Evolutionary conservation across 2,797 vertebrate species (phyloP).

Genomic region (Ispidina lecontei): DNA sequence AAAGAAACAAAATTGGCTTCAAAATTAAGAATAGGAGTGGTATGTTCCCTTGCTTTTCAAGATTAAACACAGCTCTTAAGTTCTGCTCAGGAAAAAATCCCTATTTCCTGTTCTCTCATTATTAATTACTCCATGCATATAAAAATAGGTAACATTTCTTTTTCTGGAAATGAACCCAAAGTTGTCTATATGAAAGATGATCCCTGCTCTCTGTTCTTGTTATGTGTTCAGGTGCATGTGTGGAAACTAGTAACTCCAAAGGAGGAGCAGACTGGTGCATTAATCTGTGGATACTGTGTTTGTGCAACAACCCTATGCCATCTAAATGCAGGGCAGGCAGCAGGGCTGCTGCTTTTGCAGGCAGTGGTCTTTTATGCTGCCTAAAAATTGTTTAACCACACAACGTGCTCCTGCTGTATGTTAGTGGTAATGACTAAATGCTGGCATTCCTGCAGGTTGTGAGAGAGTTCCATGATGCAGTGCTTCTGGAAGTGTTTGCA

Average conservation of each 20-base stretch:
- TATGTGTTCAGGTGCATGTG: accelerated
- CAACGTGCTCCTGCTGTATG: background rate
- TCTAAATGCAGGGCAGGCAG: background rate
- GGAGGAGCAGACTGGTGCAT: accelerated
- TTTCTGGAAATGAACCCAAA: background rate
- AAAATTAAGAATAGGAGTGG: background rate
- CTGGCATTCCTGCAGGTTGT: background rate
- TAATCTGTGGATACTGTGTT: no score
- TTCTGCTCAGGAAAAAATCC: background rate
- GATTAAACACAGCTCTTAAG: background rate
- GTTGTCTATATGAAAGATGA: background rate
- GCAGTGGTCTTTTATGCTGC: background rate
- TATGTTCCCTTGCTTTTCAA: background rate
- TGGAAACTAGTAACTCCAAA: background rate
- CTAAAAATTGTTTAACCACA: background rate
- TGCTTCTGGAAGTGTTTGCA: background rate
- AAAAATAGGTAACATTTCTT: background rate
- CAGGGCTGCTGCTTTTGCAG: background rate
- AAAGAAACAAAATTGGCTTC: background rate
- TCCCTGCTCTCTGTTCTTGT: background rate
- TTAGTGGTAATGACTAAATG: background rate
- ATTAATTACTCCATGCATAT: background rate
- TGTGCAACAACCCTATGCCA: background rate
- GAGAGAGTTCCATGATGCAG: background rate
- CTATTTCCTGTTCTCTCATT: background rate